Evolutionary conservation across 2,888 invertebrate species (phyloP).

Genomic region (Microplitis manilae): DNA sequence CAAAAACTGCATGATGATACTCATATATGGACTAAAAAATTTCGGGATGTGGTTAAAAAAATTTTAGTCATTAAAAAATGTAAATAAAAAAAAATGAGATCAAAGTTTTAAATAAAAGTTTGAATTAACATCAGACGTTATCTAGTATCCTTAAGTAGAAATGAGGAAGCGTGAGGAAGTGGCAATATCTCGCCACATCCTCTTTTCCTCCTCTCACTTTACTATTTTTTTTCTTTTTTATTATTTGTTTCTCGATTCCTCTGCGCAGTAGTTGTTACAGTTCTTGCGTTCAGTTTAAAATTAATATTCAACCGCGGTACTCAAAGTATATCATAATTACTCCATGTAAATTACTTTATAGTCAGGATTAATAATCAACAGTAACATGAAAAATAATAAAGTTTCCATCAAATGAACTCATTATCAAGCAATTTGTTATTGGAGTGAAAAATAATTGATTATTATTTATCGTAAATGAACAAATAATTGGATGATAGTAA

Average conservation of each 20-base stretch:
- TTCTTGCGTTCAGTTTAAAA: conserved; percentile 34
- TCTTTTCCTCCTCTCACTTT: conserved; percentile 13
- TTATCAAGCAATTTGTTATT: conserved; percentile 11
- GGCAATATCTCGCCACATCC: conserved; percentile 41
- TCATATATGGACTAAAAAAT: no score
- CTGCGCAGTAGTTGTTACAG: conserved; percentile 8
- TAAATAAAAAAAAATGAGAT: background rate
- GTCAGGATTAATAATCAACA: background rate
- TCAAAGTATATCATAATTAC: background rate
- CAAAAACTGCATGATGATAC: no score
- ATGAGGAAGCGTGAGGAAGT: conserved; percentile 39
- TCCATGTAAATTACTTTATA: conserved; percentile 13
- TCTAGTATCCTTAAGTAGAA: conserved; percentile 28
- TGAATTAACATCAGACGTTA: conserved; percentile 25
- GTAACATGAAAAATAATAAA: background rate
- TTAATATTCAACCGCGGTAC: conserved; percentile 28
- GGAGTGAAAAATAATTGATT: background rate
- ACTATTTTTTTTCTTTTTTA: conserved; percentile 4
- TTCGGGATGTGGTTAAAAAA: no score
- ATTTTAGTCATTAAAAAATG: background rate
- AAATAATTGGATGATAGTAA: background rate
- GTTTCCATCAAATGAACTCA: background rate
- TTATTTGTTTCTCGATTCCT: background rate
- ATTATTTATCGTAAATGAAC: background rate
- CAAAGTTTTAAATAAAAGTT: conserved; percentile 11